A percentile compares a stretch with the other conserved stretches of the same genome.
These are phyloP conservation scores for Tetramorium alpestre DNA, from an alignment of 1,140 invertebrate genomes.

Conservation along the genomic window DNA sequence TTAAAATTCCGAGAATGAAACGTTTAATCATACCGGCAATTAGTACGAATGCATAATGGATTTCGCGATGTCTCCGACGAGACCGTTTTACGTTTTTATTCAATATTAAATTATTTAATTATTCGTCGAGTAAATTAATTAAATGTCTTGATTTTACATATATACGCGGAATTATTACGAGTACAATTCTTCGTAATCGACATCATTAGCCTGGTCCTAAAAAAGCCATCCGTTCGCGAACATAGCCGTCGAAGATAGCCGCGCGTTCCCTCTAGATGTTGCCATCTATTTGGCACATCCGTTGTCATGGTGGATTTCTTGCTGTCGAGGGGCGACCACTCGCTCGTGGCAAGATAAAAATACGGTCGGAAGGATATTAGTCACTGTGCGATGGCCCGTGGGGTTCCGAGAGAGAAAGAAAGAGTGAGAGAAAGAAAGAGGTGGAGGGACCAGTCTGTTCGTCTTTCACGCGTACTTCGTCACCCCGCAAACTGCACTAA, in stretches of 20 bases:
- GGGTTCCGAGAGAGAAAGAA: slow-evolving; percentile 19
- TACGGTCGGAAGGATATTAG: slow-evolving; percentile 78
- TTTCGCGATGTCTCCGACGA: background rate
- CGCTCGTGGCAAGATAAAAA: slow-evolving; percentile 79
- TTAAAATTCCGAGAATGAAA: slow-evolving; percentile 82
- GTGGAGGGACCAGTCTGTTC: slow-evolving; percentile 45
- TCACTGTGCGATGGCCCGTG: slow-evolving; percentile 72
- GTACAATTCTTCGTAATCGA: background rate
- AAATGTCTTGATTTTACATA: background rate
- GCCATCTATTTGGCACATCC: slow-evolving; percentile 79
- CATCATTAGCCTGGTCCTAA: background rate
- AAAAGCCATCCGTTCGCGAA: slow-evolving; percentile 66
- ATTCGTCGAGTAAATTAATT: background rate
- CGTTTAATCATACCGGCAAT: slow-evolving; percentile 83
- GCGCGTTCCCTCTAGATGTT: slow-evolving; percentile 64
- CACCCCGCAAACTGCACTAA: slow-evolving; percentile 45
- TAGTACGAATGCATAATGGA: slow-evolving; percentile 83
- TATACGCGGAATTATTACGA: background rate
- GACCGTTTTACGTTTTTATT: background rate
- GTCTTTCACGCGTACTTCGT: slow-evolving; percentile 55
- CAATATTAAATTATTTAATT: background rate
- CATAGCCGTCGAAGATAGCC: slow-evolving; percentile 46
- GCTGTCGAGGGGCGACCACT: slow-evolving; percentile 74
- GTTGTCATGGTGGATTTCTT: slow-evolving; percentile 72
- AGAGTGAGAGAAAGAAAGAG: slow-evolving; percentile 20